Conservation (phyloP, 1,140 invertebrate species). For the Linepithema humile region DNA sequence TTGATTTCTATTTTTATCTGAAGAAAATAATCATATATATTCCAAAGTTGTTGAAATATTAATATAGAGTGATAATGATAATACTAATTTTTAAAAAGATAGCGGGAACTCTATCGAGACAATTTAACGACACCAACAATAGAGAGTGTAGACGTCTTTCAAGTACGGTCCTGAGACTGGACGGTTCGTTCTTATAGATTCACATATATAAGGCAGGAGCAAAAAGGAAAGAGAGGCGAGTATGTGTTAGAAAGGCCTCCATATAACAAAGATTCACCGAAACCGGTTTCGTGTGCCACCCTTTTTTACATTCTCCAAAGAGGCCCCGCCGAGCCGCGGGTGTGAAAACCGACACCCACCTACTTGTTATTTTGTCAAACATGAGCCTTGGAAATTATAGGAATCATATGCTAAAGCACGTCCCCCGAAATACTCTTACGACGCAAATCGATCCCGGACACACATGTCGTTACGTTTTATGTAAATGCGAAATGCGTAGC, state of each 20-base stretch:
- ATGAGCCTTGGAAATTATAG: conserved; percentile 81
- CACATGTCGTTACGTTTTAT: not conserved
- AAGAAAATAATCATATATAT: not conserved
- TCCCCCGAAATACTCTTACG: not conserved
- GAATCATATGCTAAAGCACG: conserved; percentile 71
- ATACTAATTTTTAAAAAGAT: not conserved
- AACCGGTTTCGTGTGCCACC: conserved; percentile 81
- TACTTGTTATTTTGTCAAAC: conserved; percentile 85
- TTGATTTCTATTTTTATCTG: not conserved
- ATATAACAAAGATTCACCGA: conserved; percentile 82
- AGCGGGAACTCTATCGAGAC: not conserved
- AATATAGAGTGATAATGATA: not conserved
- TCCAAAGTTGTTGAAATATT: not conserved
- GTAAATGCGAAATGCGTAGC: too few relatives aligned
- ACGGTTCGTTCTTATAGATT: conserved; percentile 62
- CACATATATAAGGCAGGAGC: conserved; percentile 5
- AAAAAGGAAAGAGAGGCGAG: too few relatives aligned
- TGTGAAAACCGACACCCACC: conserved; percentile 85
- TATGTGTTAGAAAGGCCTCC: conserved; percentile 53
- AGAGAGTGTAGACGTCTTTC: not conserved
- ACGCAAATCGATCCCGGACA: conserved; percentile 13
- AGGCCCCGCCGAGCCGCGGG: conserved; percentile 79
- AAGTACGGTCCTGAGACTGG: conserved; percentile 57
- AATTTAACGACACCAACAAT: not conserved
- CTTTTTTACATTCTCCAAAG: conserved; percentile 80